phyloP scores from a whole-genome alignment of 35 echinoderm and acorn worm species.

The Heliocidaris erythrogramma region DNA sequence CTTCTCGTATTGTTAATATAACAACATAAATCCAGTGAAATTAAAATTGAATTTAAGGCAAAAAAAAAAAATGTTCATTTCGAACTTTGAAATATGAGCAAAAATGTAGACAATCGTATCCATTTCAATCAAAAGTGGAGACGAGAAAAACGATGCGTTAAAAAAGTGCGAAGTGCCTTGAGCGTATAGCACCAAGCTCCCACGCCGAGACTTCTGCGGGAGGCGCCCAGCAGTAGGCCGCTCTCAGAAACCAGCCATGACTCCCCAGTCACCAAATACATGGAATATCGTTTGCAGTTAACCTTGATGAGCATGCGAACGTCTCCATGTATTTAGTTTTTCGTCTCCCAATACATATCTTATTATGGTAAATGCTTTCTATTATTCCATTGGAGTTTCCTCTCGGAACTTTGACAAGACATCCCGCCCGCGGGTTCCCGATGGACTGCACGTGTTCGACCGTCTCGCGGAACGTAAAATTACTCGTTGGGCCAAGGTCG shows the following conservation, averaged over 20 bases:
- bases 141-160: not conserved
- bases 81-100: not conserved
- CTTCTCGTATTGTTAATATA: no score
- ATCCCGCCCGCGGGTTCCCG: conserved; percentile 27
- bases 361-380: conserved; percentile 2
- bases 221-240: not conserved
- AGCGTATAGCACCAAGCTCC: not conserved
- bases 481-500: conserved; percentile 30
- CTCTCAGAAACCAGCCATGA: not conserved
- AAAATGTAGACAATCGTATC: not conserved
- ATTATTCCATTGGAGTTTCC: not conserved
- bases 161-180: not conserved
- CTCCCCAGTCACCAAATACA: conserved; percentile 24
- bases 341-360: not conserved
- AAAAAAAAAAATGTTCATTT: not conserved
- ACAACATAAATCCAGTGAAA: not conserved
- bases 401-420: conserved; percentile 21
- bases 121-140: not conserved
- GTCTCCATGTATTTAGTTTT: not conserved
- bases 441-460: conserved; percentile 29
- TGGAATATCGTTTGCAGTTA: conserved; percentile 26
- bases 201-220: conserved; percentile 2
- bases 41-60: not conserved
- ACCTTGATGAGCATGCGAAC: not conserved
- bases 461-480: conserved; percentile 35